Percentiles rank a stretch among this genome's conserved stretches.
Conservation (phyloP, 2,797 vertebrate species). For the Halcyon smyrnensis region DNA sequence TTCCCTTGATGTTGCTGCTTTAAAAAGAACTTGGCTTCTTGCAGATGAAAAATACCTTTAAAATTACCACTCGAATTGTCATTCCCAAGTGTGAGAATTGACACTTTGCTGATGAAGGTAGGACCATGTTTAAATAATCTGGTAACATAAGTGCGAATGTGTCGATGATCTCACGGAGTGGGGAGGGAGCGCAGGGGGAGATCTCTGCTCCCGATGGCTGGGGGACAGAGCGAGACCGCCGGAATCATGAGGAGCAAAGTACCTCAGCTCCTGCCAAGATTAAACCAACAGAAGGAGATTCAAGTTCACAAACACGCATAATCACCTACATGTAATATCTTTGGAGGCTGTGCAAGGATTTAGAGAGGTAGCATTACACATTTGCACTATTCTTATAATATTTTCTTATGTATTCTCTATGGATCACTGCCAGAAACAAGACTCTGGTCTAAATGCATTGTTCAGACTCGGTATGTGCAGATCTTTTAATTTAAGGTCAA, state of each 20-base stretch:
- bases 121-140: not conserved
- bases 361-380: not conserved
- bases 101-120: slow-evolving; percentile 14
- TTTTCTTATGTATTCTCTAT: not conserved
- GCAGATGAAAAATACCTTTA: not conserved
- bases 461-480: not conserved
- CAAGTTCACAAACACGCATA: not conserved
- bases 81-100: slow-evolving; percentile 14
- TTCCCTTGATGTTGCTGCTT: not conserved
- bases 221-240: not conserved
- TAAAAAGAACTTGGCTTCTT: slow-evolving; percentile 19
- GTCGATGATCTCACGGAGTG: slow-evolving; percentile 18
- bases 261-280: not conserved
- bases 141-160: slow-evolving; percentile 39
- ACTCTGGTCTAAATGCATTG: not conserved
- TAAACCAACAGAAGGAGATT: not conserved
- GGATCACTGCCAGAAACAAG: not conserved
- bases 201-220: not conserved
- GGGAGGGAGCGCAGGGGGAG: not conserved
- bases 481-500: not conserved
- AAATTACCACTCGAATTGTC: not conserved
- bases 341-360: not conserved
- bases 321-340: not conserved
- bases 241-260: not conserved
- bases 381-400: not conserved